Conservation (phyloP, 2,888 invertebrate species). For the Meganola albula region DNA sequence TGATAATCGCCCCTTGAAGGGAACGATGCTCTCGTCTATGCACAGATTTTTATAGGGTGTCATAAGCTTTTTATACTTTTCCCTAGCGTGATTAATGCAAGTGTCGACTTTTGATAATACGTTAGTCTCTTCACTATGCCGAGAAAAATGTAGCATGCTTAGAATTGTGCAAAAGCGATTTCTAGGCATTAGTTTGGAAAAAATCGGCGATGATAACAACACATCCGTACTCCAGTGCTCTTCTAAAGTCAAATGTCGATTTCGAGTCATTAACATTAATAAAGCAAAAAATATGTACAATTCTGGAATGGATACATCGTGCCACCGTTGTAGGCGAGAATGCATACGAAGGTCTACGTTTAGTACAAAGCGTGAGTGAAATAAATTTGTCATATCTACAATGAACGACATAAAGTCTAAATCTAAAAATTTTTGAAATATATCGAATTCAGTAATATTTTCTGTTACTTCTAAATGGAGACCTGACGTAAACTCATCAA, state of each 20-base stretch:
- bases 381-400: constrained; percentile 9
- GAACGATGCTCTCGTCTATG: constrained; percentile 18
- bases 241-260: constrained; percentile 14
- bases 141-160: constrained; percentile 16
- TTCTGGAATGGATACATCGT: constrained; percentile 13
- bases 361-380: constrained; percentile 10
- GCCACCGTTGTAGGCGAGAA: constrained; percentile 15
- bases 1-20: constrained; percentile 14
- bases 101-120: constrained; percentile 10
- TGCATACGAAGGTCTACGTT: constrained; percentile 12
- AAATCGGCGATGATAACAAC: constrained; percentile 14
- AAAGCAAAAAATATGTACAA: constrained; percentile 16
- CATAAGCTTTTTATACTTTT: constrained; percentile 11
- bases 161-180: constrained; percentile 19
- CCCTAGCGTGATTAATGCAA: constrained; percentile 12
- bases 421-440: constrained; percentile 11
- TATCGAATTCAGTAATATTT: constrained; percentile 12
- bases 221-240: constrained; percentile 20
- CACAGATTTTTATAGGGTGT: constrained; percentile 12
- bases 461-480: constrained; percentile 12
- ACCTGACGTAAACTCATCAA: constrained; percentile 13
- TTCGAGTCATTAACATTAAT: constrained; percentile 16
- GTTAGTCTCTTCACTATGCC: constrained; percentile 10
- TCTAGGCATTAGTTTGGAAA: constrained; percentile 15
- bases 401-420: constrained; percentile 10